Percentiles rank a stretch among this genome's conserved stretches.
Evolutionary conservation across 1,140 invertebrate species (phyloP).

Genomic region (Pseudobourletiella spinata): DNA sequence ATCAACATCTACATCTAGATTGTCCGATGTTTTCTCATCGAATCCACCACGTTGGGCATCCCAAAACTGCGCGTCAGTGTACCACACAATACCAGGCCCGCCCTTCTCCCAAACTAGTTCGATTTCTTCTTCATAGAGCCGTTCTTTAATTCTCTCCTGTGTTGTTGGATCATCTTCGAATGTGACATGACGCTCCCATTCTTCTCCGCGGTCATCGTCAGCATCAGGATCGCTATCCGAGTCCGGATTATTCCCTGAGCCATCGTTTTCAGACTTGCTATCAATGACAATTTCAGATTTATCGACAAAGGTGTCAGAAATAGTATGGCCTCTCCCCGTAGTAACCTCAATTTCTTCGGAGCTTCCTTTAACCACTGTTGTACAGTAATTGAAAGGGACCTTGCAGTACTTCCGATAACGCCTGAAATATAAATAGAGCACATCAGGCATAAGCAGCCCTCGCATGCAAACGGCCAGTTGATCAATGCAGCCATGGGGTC

Average conservation of each 20-base stretch:
- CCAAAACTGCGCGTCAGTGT: conserved; percentile 54
- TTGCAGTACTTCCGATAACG: conserved; percentile 44
- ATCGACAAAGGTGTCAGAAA: conserved; percentile 12
- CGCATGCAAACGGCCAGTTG: background rate
- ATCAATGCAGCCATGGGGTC: background rate
- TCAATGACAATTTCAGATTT: background rate
- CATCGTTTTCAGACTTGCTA: conserved; percentile 24
- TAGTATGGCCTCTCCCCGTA: conserved; percentile 21
- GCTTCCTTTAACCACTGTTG: background rate
- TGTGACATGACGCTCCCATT: conserved; percentile 50
- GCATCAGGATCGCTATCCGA: conserved; percentile 35
- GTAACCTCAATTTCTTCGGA: conserved; percentile 17
- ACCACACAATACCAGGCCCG: conserved; percentile 53
- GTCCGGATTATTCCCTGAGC: background rate
- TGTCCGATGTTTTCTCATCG: conserved; percentile 52
- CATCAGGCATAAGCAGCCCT: background rate
- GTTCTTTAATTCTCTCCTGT: conserved; percentile 43
- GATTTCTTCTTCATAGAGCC: conserved; percentile 51
- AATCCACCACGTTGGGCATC: conserved; percentile 48
- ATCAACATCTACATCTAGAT: conserved; percentile 54
- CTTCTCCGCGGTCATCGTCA: conserved; percentile 42
- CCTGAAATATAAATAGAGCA: conserved; percentile 31
- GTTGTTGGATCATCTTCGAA: conserved; percentile 50
- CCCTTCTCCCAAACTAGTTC: conserved; percentile 56
- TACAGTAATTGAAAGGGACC: conserved; percentile 47